A percentile compares a stretch with the other conserved stretches of the same genome.
Evolutionary conservation across 2,113 vertebrate species (phyloP).

Genomic region (Bubo bubo): DNA sequence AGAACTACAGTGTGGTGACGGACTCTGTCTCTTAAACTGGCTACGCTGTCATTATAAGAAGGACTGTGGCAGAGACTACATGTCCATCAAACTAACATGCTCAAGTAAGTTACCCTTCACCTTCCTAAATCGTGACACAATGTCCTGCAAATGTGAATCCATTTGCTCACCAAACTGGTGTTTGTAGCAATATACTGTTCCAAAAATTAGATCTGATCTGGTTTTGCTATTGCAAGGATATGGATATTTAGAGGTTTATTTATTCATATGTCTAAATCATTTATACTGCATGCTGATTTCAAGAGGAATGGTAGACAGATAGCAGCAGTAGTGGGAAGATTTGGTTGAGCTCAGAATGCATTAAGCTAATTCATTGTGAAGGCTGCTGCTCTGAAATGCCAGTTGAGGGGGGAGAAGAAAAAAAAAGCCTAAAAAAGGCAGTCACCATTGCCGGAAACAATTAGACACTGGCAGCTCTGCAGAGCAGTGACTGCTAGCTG

Average conservation of each 20-base stretch:
- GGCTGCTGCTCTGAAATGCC: not conserved
- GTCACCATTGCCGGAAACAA: not conserved
- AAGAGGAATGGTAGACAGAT: not conserved
- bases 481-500: not conserved
- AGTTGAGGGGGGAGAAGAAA: not conserved
- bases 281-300: not conserved
- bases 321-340: not conserved
- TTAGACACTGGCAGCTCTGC: not conserved
- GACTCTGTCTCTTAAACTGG: constrained; percentile 73
- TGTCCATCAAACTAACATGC: constrained; percentile 89
- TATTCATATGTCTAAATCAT: not conserved
- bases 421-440: not conserved
- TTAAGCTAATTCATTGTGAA: constrained; percentile 32
- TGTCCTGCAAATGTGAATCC: not conserved
- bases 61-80: constrained; percentile 79
- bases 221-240: not conserved
- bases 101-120: constrained; percentile 78
- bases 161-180: not conserved
- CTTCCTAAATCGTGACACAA: not conserved
- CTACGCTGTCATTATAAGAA: constrained; percentile 81
- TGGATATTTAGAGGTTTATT: not conserved
- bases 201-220: not conserved
- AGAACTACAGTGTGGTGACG: constrained; percentile 71
- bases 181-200: not conserved
- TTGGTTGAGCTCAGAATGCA: not conserved